Evolutionary conservation across 2,113 vertebrate genomes (phyloP), one percentile per base, ranked within the genome.

Genomic region (Cichladusa arquata): DNA sequence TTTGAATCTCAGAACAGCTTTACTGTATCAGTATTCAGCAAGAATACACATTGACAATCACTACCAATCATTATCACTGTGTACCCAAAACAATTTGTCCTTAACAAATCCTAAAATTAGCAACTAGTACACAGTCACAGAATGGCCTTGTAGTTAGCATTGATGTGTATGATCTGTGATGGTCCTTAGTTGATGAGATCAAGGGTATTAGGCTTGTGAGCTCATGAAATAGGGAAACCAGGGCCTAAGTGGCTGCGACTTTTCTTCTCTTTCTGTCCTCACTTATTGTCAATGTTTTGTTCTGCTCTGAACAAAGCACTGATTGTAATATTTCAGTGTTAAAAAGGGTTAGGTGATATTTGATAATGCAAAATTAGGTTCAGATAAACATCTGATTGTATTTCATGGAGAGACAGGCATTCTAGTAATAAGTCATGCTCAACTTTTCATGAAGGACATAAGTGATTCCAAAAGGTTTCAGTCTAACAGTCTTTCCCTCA

Each of bases 391-490:
- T 62, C 28, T 72, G 47, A 84, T 12, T 51, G 57, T 14, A 60
- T 25, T 48, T 69, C 34, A 58, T 19, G n/a, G 11, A 82, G 4
- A 5, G 4, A 40, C 18, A 74, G 5, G 3, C 3, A 47, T 82
- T 81, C 42, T 66, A 20, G 53, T 58, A 67, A 36, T 12, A 81
- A 57, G 13, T 58, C n/a, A 70, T 38, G 14, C 24, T 78, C 45
- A 90, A 90, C 20, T 81, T 92, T 90, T 81, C 36, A 53, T 62
- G 23, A 83, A 83, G 36, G 26, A 56, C 29, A 67, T 42, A 79
- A 61, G 60, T 0, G 0, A 82, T 62, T 67, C 11, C 8, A 36
- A 67, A 90, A 51, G 9, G 8, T 81, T 90, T 93, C 36, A 45
- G 12, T 62, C 56, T 57, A 42, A 17, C 17, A 65, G 18, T 66